These are phyloP conservation scores for Asteroscopus sphinx DNA, from an alignment of 2,888 invertebrate species.

Conservation along the genomic window DNA sequence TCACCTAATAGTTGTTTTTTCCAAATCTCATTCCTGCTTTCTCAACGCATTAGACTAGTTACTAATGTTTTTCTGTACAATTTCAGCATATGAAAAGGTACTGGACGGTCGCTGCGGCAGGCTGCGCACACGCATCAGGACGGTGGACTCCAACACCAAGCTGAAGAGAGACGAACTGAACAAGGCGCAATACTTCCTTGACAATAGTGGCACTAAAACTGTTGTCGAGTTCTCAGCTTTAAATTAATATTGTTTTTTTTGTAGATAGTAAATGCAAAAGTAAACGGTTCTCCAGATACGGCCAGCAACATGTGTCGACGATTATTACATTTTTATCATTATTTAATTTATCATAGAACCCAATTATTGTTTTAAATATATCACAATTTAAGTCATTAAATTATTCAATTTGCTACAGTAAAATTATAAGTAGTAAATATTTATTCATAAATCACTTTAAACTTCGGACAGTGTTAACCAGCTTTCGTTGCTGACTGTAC, in stretches of 20 bases:
- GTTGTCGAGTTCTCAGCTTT: slow-evolving; percentile 72
- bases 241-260: slow-evolving; percentile 12
- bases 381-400: too few species aligned
- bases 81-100: slow-evolving; percentile 82
- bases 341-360: too few species aligned
- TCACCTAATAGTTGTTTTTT: too few species aligned
- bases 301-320: too few species aligned
- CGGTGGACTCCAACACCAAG: slow-evolving; percentile 74
- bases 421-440: too few species aligned
- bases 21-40: not conserved
- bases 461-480: too few species aligned
- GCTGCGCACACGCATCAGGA: slow-evolving; percentile 81
- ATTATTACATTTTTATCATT: too few species aligned
- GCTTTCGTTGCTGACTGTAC: too few species aligned
- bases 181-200: slow-evolving; percentile 79
- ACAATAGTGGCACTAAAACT: slow-evolving; percentile 70
- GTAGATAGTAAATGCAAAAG: not conserved
- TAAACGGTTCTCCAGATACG: not conserved
- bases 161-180: slow-evolving; percentile 78
- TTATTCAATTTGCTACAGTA: too few species aligned
- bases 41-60: not conserved
- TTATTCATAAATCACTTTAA: too few species aligned
- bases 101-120: slow-evolving; percentile 82
- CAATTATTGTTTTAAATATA: too few species aligned
- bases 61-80: slow-evolving; percentile 19